Conservation (phyloP, 2,888 invertebrate genomes). For the Sacculina carcini region DNA sequence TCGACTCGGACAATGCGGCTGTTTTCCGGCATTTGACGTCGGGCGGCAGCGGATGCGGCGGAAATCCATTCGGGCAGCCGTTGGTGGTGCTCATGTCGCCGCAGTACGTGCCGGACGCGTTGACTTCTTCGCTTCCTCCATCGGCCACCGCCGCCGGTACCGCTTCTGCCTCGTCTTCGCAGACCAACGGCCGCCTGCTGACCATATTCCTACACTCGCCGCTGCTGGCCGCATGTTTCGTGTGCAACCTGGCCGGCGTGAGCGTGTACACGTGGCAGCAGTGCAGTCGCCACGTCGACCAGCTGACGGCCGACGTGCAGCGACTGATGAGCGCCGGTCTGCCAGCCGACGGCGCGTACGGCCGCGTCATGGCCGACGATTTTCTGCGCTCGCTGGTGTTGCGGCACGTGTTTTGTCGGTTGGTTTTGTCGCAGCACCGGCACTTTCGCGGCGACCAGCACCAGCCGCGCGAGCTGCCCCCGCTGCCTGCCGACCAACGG, state of each 20-base stretch:
- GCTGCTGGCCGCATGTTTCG: conserved; percentile 66
- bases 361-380: conserved; percentile 82
- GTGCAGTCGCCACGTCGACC: conserved; percentile 59
- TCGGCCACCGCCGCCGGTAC: no score
- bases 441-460: conserved; percentile 54
- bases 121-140: no score
- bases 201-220: conserved; percentile 87
- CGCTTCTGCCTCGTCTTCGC: no score
- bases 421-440: conserved; percentile 61
- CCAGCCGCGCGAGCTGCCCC: conserved; percentile 58
- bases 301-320: conserved; percentile 67
- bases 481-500: conserved; percentile 60
- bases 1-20: conserved; percentile 85
- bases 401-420: conserved; percentile 79
- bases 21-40: conserved; percentile 73
- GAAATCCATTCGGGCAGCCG: conserved; percentile 76
- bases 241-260: conserved; percentile 62
- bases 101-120: conserved; percentile 55
- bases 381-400: conserved; percentile 65
- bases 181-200: conserved; percentile 70
- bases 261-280: conserved; percentile 70
- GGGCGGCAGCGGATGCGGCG: no score
- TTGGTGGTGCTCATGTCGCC: conserved; percentile 80
- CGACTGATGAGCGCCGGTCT: conserved; percentile 45
- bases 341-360: conserved; percentile 20